Conservation (phyloP, 2,888 invertebrate genomes). For the Brachynemurus nebulosus region DNA sequence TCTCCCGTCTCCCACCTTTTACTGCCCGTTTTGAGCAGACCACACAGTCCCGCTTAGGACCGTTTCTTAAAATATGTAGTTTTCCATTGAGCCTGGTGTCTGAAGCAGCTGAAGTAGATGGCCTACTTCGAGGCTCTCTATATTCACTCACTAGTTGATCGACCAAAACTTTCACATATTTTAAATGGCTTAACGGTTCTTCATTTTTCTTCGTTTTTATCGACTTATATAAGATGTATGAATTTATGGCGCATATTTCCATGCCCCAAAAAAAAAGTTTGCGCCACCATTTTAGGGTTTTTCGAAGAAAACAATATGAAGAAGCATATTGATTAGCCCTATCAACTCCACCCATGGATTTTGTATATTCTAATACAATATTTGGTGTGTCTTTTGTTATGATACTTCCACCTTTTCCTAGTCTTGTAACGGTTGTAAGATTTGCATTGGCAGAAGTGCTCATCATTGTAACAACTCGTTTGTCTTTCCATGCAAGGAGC, state of each 20-base stretch:
- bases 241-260: neutral
- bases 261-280: slow-evolving; percentile 21
- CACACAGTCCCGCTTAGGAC: slow-evolving; percentile 1
- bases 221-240: slow-evolving; percentile 11
- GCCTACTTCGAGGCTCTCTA: neutral
- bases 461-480: neutral
- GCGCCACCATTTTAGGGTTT: slow-evolving; percentile 21
- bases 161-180: neutral
- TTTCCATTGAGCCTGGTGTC: neutral
- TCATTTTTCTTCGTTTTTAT: neutral
- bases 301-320: slow-evolving; percentile 19
- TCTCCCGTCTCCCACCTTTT: neutral
- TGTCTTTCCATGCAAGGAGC: neutral
- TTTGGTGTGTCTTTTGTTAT: no score
- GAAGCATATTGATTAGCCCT: slow-evolving; percentile 19
- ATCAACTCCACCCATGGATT: slow-evolving; percentile 18
- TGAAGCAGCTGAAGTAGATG: neutral
- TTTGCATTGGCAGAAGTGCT: neutral
- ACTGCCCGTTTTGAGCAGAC: neutral
- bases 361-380: no score
- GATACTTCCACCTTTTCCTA: no score
- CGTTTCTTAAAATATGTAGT: slow-evolving; percentile 1
- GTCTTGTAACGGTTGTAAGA: no score
- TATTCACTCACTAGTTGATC: neutral
- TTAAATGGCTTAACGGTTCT: neutral